phyloP scores from a whole-genome alignment of 2,797 vertebrate species.

The Crenichthys baileyi region DNA sequence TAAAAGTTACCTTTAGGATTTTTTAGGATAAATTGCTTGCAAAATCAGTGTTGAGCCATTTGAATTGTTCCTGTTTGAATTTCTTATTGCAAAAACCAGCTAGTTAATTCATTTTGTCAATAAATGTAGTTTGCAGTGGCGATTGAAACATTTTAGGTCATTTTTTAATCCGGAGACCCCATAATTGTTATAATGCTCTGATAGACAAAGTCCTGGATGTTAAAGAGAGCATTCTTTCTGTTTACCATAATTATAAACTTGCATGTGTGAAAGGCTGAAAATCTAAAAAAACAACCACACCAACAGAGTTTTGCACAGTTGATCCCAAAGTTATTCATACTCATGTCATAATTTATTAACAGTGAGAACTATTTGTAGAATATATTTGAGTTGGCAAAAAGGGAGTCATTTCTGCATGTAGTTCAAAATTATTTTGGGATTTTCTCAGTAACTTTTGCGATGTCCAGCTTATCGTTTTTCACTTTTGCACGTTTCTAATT shows the following conservation, averaged over 20 bases:
- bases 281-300: constrained; percentile 8
- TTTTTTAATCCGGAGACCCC: not conserved
- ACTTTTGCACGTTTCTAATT: not conserved
- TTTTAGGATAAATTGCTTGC: not conserved
- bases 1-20: not conserved
- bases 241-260: not conserved
- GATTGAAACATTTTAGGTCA: not conserved
- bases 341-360: not conserved
- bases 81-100: not conserved
- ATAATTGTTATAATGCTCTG: not conserved
- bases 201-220: not conserved
- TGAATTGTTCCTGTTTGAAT: not conserved
- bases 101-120: not conserved
- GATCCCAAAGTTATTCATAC: not conserved
- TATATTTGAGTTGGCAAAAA: not conserved
- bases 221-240: not conserved
- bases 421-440: not conserved
- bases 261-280: no score
- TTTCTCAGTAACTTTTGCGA: not conserved
- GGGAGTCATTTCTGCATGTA: not conserved
- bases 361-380: not conserved
- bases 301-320: constrained; percentile 27
- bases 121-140: not conserved
- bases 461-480: not conserved
- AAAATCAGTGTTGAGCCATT: no score